Base-by-base conservation (phyloP, 2,888 invertebrate genomes). In the Aricia artaxerxes region DNA sequence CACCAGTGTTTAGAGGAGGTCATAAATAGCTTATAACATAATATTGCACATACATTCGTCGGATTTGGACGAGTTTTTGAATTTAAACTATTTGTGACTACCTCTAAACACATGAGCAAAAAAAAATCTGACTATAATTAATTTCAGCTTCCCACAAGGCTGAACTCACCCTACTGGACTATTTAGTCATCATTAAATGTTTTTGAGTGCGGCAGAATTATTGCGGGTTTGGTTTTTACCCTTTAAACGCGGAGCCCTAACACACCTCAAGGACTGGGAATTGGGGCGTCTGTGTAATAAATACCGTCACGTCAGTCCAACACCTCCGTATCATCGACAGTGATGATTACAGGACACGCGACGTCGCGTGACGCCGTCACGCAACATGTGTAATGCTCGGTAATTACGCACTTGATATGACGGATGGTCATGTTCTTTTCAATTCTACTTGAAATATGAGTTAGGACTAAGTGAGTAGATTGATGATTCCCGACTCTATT, bases 351-450 rank as follows among this genome's bases (percentile, higher is more conserved):
- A 7, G n/a, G 82, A 84, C 92, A 93, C 91, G 92, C 92, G 87
- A 92, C 86, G 87, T 92, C 84, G 89, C 92, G 91, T 92, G 92
- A 85, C 87, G 85, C 85, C 1, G 87, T 86, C 87, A 85, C 88
- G 87, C 87, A 91, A 91, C 89, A 89, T 88, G 90, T 92, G 91
- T 69, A 92, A 92, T 92, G 91, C 89, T 87, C 87, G 88, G 86
- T 84, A 85, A 83, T 82, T 72, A 79, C 75, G 69, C 69, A 69
- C 69, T 69, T 38, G 69, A 69, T 69, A 69, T 69, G 69, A 69
- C 69, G 16, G 69, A 69, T 73, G 78, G 78, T 24, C 73, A 31
- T 64, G 64, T 64, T 31, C 64, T 64, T 78, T 49, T 78, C 24
- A 44, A 49, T 53, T 78, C 35, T 11, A 53, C 9, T 53, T 53